phyloP scores from a whole-genome alignment of 2,113 vertebrate species.

The Triplophysa dalaica region DNA sequence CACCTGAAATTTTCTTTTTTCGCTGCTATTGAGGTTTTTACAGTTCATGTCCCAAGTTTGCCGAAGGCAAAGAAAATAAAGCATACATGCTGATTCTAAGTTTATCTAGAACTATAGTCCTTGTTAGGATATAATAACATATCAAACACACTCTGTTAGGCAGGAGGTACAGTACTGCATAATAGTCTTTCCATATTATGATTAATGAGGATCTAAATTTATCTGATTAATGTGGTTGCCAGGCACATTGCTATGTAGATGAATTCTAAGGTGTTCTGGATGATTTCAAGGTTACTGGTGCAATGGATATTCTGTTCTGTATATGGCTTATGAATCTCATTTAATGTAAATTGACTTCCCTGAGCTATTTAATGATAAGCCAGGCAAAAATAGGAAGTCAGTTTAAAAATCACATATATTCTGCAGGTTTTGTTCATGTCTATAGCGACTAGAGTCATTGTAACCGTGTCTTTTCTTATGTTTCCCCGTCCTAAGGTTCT shows the following conservation, averaged over 20 bases:
- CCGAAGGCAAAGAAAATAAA: neutral
- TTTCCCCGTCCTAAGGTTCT: constrained; percentile 78
- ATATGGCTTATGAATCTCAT: too few species aligned
- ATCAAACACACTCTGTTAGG: neutral
- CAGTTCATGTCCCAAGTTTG: neutral
- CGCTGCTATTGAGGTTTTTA: neutral
- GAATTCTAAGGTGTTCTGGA: neutral
- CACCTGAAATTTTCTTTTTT: neutral
- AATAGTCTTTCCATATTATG: neutral
- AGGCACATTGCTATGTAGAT: too few species aligned
- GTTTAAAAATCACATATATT: too few species aligned
- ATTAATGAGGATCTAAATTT: too few species aligned
- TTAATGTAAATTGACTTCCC: too few species aligned
- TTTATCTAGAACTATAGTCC: neutral
- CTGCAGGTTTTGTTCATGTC: too few species aligned
- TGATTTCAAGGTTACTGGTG: neutral
- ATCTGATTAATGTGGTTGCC: neutral
- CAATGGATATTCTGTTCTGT: too few species aligned
- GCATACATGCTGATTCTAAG: neutral
- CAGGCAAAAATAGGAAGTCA: too few species aligned
- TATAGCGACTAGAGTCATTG: neutral
- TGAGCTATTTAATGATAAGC: too few species aligned
- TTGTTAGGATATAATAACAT: neutral
- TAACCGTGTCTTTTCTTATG: neutral
- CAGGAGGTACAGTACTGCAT: neutral